phyloP scores from a whole-genome alignment of 1,140 invertebrate genomes.

The Aphaenogaster ashmeadi region DNA sequence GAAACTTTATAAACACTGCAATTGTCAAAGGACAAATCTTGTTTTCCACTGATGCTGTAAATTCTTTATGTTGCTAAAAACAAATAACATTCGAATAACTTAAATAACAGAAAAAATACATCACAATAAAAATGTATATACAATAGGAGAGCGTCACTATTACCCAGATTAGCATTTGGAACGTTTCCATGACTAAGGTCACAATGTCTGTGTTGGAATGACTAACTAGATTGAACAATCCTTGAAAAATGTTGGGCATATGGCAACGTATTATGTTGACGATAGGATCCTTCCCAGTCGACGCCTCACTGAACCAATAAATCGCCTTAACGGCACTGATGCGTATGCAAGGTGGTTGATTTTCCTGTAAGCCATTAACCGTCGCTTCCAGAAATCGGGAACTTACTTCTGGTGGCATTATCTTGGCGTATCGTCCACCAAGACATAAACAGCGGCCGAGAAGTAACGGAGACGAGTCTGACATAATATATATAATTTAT shows the following conservation, averaged over 20 bases:
- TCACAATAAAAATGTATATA: neutral
- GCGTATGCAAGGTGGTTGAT: slow-evolving; percentile 86
- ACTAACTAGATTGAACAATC: slow-evolving; percentile 81
- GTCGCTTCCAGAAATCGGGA: slow-evolving; percentile 90
- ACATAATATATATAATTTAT: neutral
- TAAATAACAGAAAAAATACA: neutral
- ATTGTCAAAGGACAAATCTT: slow-evolving; percentile 92
- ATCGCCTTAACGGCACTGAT: slow-evolving; percentile 87
- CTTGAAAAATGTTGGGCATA: slow-evolving; percentile 84
- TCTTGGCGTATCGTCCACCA: slow-evolving; percentile 90
- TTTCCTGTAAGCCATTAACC: slow-evolving; percentile 89
- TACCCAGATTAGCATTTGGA: slow-evolving; percentile 90
- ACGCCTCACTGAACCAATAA: slow-evolving; percentile 83
- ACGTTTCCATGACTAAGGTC: slow-evolving; percentile 90
- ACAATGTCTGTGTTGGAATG: slow-evolving; percentile 87
- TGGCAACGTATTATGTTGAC: slow-evolving; percentile 81
- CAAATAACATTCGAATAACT: neutral
- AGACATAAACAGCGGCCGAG: slow-evolving; percentile 92
- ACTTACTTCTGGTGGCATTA: slow-evolving; percentile 88
- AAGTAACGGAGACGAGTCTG: slow-evolving; percentile 89
- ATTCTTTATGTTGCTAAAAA: slow-evolving; percentile 89
- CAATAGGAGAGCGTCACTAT: slow-evolving; percentile 70
- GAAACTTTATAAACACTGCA: slow-evolving; percentile 91
- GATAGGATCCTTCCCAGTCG: slow-evolving; percentile 74
- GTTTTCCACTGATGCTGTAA: slow-evolving; percentile 90